phyloP scores from a whole-genome alignment of 2,888 invertebrate species.

The Elmis aenea region DNA sequence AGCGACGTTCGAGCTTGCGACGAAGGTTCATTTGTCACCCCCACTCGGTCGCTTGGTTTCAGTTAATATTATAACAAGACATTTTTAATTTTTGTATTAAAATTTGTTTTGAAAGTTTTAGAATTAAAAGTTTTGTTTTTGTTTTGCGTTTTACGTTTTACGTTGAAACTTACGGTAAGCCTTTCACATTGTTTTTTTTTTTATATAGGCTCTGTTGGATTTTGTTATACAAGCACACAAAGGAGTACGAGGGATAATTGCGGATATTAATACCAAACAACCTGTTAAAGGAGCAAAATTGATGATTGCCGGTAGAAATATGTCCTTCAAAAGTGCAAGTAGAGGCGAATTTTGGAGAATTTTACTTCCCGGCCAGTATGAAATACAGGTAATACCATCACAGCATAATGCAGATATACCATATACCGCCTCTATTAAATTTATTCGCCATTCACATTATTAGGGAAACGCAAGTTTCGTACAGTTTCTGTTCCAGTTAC shows the following conservation, averaged over 20 bases:
- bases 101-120: too few relatives aligned
- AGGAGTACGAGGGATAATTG: constrained; percentile 57
- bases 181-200: not conserved
- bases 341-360: constrained; percentile 64
- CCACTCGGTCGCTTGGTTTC: too few relatives aligned
- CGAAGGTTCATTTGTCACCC: too few relatives aligned
- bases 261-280: constrained; percentile 45
- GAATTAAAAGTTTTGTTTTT: too few relatives aligned
- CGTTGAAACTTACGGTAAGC: not conserved
- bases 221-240: constrained; percentile 53
- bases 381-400: constrained; percentile 48
- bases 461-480: too few relatives aligned
- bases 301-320: constrained; percentile 52
- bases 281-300: constrained; percentile 50
- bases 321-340: constrained; percentile 51
- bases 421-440: not conserved
- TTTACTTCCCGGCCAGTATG: constrained; percentile 57
- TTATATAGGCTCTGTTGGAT: constrained; percentile 49
- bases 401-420: not conserved
- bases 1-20: too few relatives aligned
- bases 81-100: too few relatives aligned
- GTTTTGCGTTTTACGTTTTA: too few relatives aligned
- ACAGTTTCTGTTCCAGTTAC: too few relatives aligned
- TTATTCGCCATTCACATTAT: too few relatives aligned
- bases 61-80: too few relatives aligned